Percentiles rank a stretch among this genome's conserved stretches.
These are phyloP conservation scores for Amblyornis subalaris DNA, from an alignment of 2,113 vertebrate species.

Conservation along the genomic window DNA sequence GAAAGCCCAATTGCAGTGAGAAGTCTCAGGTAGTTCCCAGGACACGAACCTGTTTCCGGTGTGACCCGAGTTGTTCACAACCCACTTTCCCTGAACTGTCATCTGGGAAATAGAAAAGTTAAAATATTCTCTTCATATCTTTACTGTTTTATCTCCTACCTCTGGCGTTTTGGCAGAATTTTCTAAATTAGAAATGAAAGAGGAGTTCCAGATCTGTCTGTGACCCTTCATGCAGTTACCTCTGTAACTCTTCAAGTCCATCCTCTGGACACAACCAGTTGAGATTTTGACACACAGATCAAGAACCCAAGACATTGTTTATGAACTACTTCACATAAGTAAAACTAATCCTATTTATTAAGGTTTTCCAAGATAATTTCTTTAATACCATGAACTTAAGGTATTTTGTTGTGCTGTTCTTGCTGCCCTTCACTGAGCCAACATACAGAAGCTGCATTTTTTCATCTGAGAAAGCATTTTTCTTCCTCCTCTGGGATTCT, in stretches of 20 bases:
- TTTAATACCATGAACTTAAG: background rate
- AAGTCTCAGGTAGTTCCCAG: background rate
- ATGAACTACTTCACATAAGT: background rate
- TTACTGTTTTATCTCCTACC: background rate
- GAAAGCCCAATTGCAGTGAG: background rate
- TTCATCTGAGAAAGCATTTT: background rate
- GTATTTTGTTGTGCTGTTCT: background rate
- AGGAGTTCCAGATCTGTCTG: background rate
- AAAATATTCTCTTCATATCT: background rate
- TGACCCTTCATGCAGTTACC: background rate
- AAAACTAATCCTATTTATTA: background rate
- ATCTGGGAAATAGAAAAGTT: background rate
- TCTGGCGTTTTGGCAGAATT: background rate
- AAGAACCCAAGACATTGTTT: accelerated
- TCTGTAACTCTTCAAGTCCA: background rate
- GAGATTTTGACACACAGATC: background rate
- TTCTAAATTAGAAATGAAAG: background rate
- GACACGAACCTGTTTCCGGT: background rate
- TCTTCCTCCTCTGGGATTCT: background rate
- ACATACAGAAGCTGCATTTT: background rate
- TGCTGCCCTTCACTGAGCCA: background rate
- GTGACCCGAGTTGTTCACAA: background rate
- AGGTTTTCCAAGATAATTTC: background rate
- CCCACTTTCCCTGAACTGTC: background rate
- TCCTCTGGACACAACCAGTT: background rate